These are phyloP conservation scores for Cyprinus carpio DNA, from an alignment of 2,113 vertebrate species.

Conservation along the genomic window DNA sequence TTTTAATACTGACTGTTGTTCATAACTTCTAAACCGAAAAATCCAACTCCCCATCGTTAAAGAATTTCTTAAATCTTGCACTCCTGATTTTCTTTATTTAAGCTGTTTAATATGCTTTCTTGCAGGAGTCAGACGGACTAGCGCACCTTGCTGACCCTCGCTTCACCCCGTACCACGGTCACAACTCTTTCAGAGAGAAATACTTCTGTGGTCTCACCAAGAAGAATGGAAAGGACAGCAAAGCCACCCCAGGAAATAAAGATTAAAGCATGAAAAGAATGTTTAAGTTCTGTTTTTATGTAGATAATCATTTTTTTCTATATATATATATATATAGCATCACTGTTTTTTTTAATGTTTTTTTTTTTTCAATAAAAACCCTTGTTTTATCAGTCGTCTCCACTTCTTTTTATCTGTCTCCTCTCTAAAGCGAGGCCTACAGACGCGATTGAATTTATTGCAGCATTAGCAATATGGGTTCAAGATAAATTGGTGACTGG, in stretches of 20 bases:
- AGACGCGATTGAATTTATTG: conserved; percentile 32
- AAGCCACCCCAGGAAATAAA: conserved; percentile 30
- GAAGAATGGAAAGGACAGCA: conserved; percentile 79
- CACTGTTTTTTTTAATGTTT: neutral
- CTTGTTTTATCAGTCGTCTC: neutral
- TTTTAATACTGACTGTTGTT: too few species aligned
- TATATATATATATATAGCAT: too few species aligned
- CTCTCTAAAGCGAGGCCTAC: neutral
- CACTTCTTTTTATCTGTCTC: conserved; percentile 25
- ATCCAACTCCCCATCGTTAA: neutral
- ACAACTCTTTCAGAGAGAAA: conserved; percentile 97
- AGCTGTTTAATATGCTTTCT: conserved; percentile 20
- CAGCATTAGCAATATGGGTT: conserved; percentile 49
- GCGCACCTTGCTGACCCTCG: conserved; percentile 74
- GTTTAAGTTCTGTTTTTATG: conserved; percentile 8
- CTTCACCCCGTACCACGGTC: conserved; percentile 86
- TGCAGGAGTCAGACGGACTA: conserved; percentile 81
- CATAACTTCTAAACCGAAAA: too few species aligned
- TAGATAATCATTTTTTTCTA: neutral
- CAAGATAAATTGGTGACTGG: conserved; percentile 44
- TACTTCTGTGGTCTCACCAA: conserved; percentile 96
- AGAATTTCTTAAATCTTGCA: neutral
- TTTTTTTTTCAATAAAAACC: conserved; percentile 48
- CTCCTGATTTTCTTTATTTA: neutral
- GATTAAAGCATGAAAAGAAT: neutral